Evolutionary conservation across 2,113 vertebrate species (phyloP).

Genomic region (Dipodomys merriami): DNA sequence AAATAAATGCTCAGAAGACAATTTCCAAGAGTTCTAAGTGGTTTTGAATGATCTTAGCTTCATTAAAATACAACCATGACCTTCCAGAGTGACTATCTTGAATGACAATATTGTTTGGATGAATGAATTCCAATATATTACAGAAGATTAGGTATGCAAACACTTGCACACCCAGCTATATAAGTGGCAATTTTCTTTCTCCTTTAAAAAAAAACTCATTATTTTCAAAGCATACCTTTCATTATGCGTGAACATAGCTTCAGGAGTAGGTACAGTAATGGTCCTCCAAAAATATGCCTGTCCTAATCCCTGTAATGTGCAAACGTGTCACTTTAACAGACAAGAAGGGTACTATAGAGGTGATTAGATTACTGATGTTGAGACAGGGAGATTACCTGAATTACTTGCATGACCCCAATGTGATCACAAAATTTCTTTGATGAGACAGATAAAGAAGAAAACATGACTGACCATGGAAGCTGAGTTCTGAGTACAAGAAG

Average conservation of each 20-base stretch:
- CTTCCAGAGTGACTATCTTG: conserved; percentile 50
- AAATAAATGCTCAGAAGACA: not conserved
- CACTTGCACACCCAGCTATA: not conserved
- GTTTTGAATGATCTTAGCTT: conserved; percentile 21
- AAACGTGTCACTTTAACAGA: not conserved
- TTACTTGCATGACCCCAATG: not conserved
- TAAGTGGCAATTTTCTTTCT: conserved; percentile 45
- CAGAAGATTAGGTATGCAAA: conserved; percentile 49
- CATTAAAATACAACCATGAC: conserved; percentile 51
- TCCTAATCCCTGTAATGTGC: not conserved
- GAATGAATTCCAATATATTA: conserved; percentile 24
- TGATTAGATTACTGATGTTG: not conserved
- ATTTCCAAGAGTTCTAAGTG: conserved; percentile 20
- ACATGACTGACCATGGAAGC: not conserved
- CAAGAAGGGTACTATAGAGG: not conserved
- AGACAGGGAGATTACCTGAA: not conserved
- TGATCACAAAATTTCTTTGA: conserved; percentile 17
- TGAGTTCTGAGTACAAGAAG: not conserved
- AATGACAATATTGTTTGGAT: conserved; percentile 9
- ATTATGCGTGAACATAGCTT: conserved; percentile 29
- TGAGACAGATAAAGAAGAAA: not conserved
- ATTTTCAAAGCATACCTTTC: conserved; percentile 39
- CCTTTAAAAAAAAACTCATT: not conserved
- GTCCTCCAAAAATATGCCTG: not conserved
- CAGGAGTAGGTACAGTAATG: not conserved